Conservation (phyloP, 2,113 vertebrate genomes). For the Paramisgurnus dabryanus region DNA sequence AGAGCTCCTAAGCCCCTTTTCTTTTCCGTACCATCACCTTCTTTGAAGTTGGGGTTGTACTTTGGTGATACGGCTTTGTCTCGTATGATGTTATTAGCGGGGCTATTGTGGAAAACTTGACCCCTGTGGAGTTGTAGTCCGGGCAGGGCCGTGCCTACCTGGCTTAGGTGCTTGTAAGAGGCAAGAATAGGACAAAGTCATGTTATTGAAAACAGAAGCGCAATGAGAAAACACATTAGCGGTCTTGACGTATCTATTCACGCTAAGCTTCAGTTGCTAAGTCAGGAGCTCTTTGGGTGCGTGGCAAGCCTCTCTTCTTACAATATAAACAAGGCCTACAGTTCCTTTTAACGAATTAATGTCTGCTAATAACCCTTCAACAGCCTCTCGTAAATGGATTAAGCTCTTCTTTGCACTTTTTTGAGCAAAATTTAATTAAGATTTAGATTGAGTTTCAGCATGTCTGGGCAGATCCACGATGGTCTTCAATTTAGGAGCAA, state of each 20-base stretch:
- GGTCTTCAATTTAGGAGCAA: slow-evolving; percentile 74
- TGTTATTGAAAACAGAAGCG: slow-evolving; percentile 61
- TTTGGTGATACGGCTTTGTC: slow-evolving; percentile 80
- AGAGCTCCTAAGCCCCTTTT: slow-evolving; percentile 80
- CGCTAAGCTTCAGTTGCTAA: slow-evolving; percentile 68
- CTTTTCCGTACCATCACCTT: slow-evolving; percentile 81
- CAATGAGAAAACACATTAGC: slow-evolving; percentile 61
- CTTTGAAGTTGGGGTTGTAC: slow-evolving; percentile 92
- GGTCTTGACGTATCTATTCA: slow-evolving; percentile 60
- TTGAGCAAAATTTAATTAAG: slow-evolving; percentile 79
- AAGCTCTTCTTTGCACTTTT: slow-evolving; percentile 73
- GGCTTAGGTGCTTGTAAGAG: slow-evolving; percentile 76
- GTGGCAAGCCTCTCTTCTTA: slow-evolving; percentile 59
- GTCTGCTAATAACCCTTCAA: slow-evolving; percentile 76
- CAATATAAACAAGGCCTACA: slow-evolving; percentile 69
- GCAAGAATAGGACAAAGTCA: slow-evolving; percentile 70
- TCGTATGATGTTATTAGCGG: slow-evolving; percentile 90
- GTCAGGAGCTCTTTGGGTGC: slow-evolving; percentile 68
- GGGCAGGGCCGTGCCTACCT: slow-evolving; percentile 79
- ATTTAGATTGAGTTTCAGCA: slow-evolving; percentile 80
- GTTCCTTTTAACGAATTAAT: slow-evolving; percentile 80
- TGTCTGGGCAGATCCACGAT: slow-evolving; percentile 74
- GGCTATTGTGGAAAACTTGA: slow-evolving; percentile 83
- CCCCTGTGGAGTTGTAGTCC: slow-evolving; percentile 85
- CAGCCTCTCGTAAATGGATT: slow-evolving; percentile 77